These are phyloP conservation scores for Keiferia lycopersicella DNA, from an alignment of 2,888 invertebrate species.

Conservation along the genomic window DNA sequence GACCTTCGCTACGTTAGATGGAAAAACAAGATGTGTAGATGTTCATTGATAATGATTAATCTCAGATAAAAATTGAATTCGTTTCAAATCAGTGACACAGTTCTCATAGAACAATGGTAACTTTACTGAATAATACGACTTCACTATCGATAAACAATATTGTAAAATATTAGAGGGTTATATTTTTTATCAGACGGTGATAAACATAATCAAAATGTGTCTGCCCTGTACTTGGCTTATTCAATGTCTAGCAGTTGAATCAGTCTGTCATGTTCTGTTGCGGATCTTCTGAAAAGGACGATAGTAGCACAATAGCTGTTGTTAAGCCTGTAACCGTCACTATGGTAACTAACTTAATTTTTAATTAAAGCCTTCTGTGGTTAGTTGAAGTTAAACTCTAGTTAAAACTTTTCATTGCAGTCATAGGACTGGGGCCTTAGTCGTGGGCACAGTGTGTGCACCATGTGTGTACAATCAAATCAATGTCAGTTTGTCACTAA, in stretches of 20 bases:
- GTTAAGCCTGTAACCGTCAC: constrained; percentile 32
- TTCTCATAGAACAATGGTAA: constrained; percentile 12
- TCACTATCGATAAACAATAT: constrained; percentile 3
- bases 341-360: constrained; percentile 45
- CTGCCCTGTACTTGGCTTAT: constrained; percentile 9
- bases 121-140: neutral
- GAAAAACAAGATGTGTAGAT: neutral
- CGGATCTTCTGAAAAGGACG: constrained; percentile 39
- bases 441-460: too few species aligned
- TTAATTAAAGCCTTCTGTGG: neutral
- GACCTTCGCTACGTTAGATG: constrained; percentile 52
- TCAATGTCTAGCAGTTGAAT: constrained; percentile 19
- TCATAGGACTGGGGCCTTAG: too few species aligned
- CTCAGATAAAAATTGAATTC: constrained; percentile 14
- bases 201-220: neutral
- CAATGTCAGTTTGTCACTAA: neutral
- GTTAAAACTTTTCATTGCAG: neutral
- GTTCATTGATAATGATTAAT: constrained; percentile 1
- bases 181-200: constrained; percentile 27
- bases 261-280: constrained; percentile 47
- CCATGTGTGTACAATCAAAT: too few species aligned
- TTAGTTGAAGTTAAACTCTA: neutral
- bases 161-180: constrained; percentile 12
- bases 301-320: constrained; percentile 35
- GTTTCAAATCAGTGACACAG: constrained; percentile 15